Evolutionary conservation across 1,140 invertebrate species (phyloP).

Genomic region (Rhagoletis zephyria): DNA sequence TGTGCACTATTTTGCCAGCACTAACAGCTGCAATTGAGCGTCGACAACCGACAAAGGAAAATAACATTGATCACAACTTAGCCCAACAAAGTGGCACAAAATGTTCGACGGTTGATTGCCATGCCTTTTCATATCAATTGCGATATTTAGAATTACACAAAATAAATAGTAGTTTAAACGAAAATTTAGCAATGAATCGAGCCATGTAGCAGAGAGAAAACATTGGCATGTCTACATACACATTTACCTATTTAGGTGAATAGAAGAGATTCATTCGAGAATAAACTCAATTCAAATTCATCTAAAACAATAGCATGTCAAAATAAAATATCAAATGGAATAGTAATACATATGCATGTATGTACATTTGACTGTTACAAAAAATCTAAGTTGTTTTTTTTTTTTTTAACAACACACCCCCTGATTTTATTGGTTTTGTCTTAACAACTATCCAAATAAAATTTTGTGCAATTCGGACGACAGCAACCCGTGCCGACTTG

Average conservation of each 20-base stretch:
- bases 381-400: no score
- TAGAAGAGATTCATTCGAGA: background rate
- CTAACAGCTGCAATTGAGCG: constrained; percentile 22
- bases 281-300: background rate
- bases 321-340: background rate
- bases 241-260: no score
- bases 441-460: no score
- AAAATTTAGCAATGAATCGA: background rate
- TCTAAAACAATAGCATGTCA: background rate
- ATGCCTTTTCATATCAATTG: constrained; percentile 20
- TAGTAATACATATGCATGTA: no score
- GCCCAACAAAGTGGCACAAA: background rate
- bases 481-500: no score
- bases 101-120: constrained; percentile 23
- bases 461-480: no score
- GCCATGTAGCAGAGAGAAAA: background rate
- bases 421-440: no score
- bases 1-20: background rate
- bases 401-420: no score
- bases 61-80: constrained; percentile 9
- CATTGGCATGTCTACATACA: background rate
- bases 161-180: background rate
- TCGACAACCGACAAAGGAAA: constrained; percentile 2
- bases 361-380: no score
- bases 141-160: background rate